These are phyloP conservation scores for Typhlichthys subterraneus DNA, from an alignment of 2,797 vertebrate genomes.

Conservation along the genomic window DNA sequence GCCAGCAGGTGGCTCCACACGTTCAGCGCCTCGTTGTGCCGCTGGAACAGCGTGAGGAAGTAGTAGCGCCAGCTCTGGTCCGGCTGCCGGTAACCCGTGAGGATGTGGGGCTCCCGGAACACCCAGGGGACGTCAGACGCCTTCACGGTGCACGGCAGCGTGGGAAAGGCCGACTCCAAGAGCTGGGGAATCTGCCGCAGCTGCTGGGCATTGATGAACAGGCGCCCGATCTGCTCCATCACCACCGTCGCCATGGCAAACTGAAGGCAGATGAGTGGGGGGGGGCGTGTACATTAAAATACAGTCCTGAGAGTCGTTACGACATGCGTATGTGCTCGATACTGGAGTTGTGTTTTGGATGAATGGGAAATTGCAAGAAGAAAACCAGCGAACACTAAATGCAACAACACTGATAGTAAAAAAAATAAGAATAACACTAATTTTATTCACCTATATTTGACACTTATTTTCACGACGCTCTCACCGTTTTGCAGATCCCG, in stretches of 20 bases:
- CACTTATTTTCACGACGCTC: no score
- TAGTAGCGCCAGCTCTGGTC: slow-evolving; percentile 91
- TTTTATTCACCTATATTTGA: no score
- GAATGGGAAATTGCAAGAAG: no score
- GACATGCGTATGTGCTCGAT: no score
- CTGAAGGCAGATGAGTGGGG: slow-evolving; percentile 33
- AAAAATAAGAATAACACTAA: no score
- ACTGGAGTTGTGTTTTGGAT: no score
- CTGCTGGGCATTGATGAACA: slow-evolving; percentile 83
- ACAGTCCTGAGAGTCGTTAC: neutral
- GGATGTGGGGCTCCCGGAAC: slow-evolving; percentile 91
- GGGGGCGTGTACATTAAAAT: slow-evolving; percentile 11
- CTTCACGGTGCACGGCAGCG: slow-evolving; percentile 84
- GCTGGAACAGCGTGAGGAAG: slow-evolving; percentile 90
- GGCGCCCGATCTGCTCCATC: slow-evolving; percentile 87
- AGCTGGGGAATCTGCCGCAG: slow-evolving; percentile 81
- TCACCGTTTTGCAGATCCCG: no score
- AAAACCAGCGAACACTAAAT: no score
- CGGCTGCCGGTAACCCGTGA: slow-evolving; percentile 85
- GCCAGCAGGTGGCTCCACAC: slow-evolving; percentile 93
- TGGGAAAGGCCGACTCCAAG: slow-evolving; percentile 78
- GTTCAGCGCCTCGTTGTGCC: slow-evolving; percentile 92
- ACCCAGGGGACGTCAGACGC: slow-evolving; percentile 85
- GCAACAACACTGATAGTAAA: no score
- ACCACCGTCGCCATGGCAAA: slow-evolving; percentile 86